Conservation (phyloP, 2,888 invertebrate species). For the Hirtodrosophila cameraria region DNA sequence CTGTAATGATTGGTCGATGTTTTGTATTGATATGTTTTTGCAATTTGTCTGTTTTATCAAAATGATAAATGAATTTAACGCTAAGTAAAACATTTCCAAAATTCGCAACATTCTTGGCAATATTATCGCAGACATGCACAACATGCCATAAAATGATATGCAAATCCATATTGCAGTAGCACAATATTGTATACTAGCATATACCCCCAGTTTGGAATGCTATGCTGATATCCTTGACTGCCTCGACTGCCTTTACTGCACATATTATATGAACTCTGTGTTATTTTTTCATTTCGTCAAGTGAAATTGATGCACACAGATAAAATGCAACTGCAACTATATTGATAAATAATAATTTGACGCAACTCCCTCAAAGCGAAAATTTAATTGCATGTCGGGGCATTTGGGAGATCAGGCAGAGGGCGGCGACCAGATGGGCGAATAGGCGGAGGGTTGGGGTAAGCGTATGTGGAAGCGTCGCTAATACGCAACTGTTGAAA, state of each 20-base stretch:
- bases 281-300: slow-evolving; percentile 64
- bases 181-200: background rate
- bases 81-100: slow-evolving; percentile 5
- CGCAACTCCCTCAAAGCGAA: slow-evolving; percentile 43
- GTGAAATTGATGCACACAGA: slow-evolving; percentile 36
- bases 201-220: background rate
- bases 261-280: slow-evolving; percentile 24
- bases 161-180: slow-evolving; percentile 36
- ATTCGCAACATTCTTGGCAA: slow-evolving; percentile 7
- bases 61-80: no score
- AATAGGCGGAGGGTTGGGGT: background rate
- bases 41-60: no score
- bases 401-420: background rate
- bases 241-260: slow-evolving; percentile 12
- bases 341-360: slow-evolving; percentile 65
- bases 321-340: slow-evolving; percentile 19
- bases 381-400: slow-evolving; percentile 53
- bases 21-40: no score
- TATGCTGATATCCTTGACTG: background rate
- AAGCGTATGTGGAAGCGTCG: background rate
- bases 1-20: no score
- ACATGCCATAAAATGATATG: slow-evolving; percentile 34
- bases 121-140: slow-evolving; percentile 7
- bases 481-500: slow-evolving; percentile 55
- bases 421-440: background rate